These are phyloP conservation scores for Spongilla lacustris DNA, from an alignment of 37 sponge, comb jelly and placozoan genomes.

Conservation along the genomic window DNA sequence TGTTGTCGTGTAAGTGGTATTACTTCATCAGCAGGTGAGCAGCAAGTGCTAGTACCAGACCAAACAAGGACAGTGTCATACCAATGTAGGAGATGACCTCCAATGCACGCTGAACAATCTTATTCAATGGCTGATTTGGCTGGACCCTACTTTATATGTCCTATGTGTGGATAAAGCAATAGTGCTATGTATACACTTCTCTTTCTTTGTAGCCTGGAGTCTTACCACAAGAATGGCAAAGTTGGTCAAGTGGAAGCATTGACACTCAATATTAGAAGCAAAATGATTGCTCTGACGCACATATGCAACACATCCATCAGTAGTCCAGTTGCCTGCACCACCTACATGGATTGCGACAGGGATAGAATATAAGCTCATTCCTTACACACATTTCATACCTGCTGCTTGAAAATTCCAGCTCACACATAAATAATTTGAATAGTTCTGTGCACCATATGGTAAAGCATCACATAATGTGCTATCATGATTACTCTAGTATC, in stretches of 20 bases:
- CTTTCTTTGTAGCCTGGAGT: neutral
- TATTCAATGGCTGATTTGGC: too few species aligned
- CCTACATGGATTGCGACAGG: neutral
- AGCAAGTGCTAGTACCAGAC: slow-evolving; percentile 20
- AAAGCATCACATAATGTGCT: too few species aligned
- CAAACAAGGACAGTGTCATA: slow-evolving; percentile 13
- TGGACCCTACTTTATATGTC: too few species aligned
- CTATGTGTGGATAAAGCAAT: too few species aligned
- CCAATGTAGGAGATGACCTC: slow-evolving; percentile 42
- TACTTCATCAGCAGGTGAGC: slow-evolving; percentile 29
- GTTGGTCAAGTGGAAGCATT: slow-evolving; percentile 52
- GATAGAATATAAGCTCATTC: too few species aligned
- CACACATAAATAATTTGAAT: neutral
- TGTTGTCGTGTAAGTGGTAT: too few species aligned
- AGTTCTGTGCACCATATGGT: too few species aligned
- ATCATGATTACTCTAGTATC: too few species aligned
- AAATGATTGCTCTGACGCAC: neutral
- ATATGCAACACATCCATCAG: slow-evolving; percentile 22
- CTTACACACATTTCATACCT: too few species aligned
- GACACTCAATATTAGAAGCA: slow-evolving; percentile 3
- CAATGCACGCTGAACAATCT: neutral
- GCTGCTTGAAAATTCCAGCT: slow-evolving; percentile 20
- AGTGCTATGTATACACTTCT: too few species aligned
- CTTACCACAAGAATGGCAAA: slow-evolving; percentile 64
- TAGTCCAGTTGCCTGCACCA: slow-evolving; percentile 38